Evolutionary conservation across 1,140 invertebrate genomes (phyloP).

Genomic region (Lordiphosa stackelbergi): DNA sequence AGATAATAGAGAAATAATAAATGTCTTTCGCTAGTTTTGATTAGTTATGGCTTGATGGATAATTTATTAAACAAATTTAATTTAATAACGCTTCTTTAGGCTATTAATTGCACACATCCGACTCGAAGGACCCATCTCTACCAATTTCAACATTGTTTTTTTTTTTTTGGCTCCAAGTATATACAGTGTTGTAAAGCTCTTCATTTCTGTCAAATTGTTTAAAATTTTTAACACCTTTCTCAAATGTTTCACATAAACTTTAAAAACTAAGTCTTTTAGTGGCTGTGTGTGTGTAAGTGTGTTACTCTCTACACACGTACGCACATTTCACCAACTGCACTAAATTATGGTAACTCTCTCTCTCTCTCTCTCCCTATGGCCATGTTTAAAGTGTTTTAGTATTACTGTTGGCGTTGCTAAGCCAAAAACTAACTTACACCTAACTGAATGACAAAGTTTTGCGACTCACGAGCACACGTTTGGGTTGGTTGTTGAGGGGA

Average conservation of each 20-base stretch:
- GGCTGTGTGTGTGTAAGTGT: constrained; percentile 21
- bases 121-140: no score
- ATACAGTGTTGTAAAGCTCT: no score
- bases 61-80: no score
- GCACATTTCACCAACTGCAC: constrained; percentile 66
- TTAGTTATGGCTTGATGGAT: no score
- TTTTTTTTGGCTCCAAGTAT: no score
- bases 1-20: no score
- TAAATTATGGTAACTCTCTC: constrained; percentile 61
- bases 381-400: constrained; percentile 65
- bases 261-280: constrained; percentile 26
- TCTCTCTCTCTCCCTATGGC: neutral
- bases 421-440: constrained; percentile 72
- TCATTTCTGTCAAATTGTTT: no score
- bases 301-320: constrained; percentile 50
- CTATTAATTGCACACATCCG: no score
- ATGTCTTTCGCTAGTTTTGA: no score
- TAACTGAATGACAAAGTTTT: constrained; percentile 73
- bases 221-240: constrained; percentile 1
- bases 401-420: constrained; percentile 54
- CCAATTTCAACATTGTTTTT: no score
- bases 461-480: constrained; percentile 27
- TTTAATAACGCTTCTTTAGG: no score
- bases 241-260: constrained; percentile 14
- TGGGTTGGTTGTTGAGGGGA: neutral